Base-by-base conservation (phyloP, 2,797 vertebrate genomes). In the Eremophila alpestris region DNA sequence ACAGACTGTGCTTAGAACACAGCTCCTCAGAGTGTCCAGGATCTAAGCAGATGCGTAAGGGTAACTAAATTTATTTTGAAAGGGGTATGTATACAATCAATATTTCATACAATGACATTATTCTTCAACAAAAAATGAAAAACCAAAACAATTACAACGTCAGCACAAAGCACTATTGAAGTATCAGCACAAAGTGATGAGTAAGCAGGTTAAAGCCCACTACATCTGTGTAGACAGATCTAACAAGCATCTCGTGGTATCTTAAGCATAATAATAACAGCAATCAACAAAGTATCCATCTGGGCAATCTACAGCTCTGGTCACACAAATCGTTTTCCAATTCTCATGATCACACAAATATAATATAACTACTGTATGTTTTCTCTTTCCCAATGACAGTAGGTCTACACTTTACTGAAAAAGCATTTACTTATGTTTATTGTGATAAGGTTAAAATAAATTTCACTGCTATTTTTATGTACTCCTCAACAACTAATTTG, bases 381-480 rank as follows among this genome's bases (percentile, higher is more conserved):
- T 77, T 81, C 27, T 85, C 74, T 52, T 92, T 84, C 40, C 56
- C 43, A 59, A 20, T 68, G 71, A 36, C 26, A 89, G 19, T 3
- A 77, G 10, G 27, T 49, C 36, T 78, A 48, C 17, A 32, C 40
- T 74, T 94, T 63, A 92, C 46, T 60, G 73, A 87, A 94, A 91
- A 96, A 62, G 29, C 27, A 94, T 92, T 95, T 89, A 83, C 49
- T 93, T 46, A 20, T n/a, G 58, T 87, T 96, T 94, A 87, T 49
- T 93, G 45, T 86, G 26, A 77, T 89, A 93, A 71, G 22, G 27
- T 52, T 65, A 59, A 73, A 86, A 96, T 77, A 92, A 88, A 97
- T 89, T 54, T 59, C 63, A 60, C 60, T 90, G 54, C 52, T 84
- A 76, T 84, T 76, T 92, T 85, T 81, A 90, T 32, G 30, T 58